phyloP scores from a whole-genome alignment of 2,113 vertebrate genomes.

The Hypomesus transpacificus region DNA sequence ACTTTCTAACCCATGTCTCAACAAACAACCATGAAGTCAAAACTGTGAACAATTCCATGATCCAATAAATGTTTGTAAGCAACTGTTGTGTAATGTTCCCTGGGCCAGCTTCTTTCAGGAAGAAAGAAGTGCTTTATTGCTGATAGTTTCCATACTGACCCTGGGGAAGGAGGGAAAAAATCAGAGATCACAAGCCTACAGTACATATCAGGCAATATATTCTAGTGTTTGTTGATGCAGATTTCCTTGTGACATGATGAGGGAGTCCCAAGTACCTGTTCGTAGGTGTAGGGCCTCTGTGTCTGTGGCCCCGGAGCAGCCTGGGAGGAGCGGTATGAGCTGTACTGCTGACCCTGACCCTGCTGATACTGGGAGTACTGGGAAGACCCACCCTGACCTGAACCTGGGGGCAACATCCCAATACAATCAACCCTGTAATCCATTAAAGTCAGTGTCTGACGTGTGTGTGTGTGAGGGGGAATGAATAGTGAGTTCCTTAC shows the following conservation, averaged over 20 bases:
- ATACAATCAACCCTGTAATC: background rate
- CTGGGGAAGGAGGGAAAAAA: slow-evolving; percentile 64
- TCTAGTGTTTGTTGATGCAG: too few relatives aligned
- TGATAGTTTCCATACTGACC: slow-evolving; percentile 95
- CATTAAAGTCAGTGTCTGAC: background rate
- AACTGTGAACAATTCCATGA: too few relatives aligned
- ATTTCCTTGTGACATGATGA: background rate
- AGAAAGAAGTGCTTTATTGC: slow-evolving; percentile 70
- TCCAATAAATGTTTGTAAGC: slow-evolving; percentile 9
- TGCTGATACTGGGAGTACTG: slow-evolving; percentile 95
- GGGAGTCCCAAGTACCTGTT: slow-evolving; percentile 77
- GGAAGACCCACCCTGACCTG: slow-evolving; percentile 83
- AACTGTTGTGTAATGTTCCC: slow-evolving; percentile 17
- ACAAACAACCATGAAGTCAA: too few relatives aligned
- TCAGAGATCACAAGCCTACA: background rate
- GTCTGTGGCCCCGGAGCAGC: slow-evolving; percentile 81
- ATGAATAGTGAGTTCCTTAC: slow-evolving; percentile 35
- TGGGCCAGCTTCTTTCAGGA: slow-evolving; percentile 5
- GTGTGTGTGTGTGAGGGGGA: background rate
- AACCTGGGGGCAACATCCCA: slow-evolving; percentile 45
- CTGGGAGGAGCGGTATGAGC: slow-evolving; percentile 85
- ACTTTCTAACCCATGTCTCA: too few relatives aligned
- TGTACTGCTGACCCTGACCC: slow-evolving; percentile 88
- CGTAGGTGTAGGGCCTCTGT: slow-evolving; percentile 88
- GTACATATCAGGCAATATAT: too few relatives aligned